Evolutionary conservation across 2,113 vertebrate species (phyloP).

Genomic region (Paracanthobrama guichenoti): DNA sequence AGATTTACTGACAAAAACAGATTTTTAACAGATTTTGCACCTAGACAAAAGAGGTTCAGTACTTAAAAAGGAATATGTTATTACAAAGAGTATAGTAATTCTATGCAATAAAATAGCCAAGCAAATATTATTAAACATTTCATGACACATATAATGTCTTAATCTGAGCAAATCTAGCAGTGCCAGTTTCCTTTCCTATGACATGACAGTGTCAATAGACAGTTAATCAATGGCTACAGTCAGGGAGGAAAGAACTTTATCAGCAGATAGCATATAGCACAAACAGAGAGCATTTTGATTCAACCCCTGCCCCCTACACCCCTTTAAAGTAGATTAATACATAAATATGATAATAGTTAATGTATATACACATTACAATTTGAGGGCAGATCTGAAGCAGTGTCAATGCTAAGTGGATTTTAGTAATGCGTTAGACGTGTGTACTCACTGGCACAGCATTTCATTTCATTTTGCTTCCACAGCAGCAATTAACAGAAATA

Average conservation of each 20-base stretch:
- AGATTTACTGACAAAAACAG: no score
- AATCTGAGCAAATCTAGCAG: not conserved
- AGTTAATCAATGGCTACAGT: not conserved
- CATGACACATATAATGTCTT: not conserved
- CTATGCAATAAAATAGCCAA: not conserved
- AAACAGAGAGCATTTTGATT: not conserved
- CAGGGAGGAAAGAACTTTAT: not conserved
- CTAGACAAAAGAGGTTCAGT: not conserved
- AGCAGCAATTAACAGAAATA: conserved; percentile 21
- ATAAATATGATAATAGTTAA: not conserved
- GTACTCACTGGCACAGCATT: conserved; percentile 44
- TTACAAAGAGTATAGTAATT: not conserved
- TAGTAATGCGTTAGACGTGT: not conserved
- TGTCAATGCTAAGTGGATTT: not conserved
- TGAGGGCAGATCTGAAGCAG: not conserved
- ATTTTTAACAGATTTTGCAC: not conserved
- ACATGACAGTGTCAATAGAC: not conserved
- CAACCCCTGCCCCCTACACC: not conserved
- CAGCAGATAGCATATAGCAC: not conserved
- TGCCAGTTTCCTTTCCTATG: not conserved
- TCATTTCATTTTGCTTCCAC: conserved; percentile 37
- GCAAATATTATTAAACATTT: not conserved
- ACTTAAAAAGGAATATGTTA: not conserved
- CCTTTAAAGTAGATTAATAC: no score
- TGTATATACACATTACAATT: not conserved